Conservation (phyloP, 2,888 invertebrate genomes). For the Molorchus minor region DNA sequence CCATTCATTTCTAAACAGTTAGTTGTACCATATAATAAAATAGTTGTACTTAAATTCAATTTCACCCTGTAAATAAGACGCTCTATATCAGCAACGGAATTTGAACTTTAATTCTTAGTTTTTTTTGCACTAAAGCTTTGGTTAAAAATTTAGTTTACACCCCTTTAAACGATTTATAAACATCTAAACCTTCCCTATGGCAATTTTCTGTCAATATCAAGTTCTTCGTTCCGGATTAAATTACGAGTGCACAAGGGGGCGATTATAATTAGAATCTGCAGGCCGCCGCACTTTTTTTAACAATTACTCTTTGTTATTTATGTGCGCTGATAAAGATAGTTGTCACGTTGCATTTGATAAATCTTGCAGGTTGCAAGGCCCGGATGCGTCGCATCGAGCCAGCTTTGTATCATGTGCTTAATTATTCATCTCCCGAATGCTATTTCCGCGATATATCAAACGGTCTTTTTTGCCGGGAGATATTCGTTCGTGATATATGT, state of each 20-base stretch:
- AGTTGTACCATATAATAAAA: too few species aligned
- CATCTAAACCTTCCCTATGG: too few species aligned
- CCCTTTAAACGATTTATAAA: too few species aligned
- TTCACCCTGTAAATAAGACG: too few species aligned
- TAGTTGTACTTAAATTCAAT: too few species aligned
- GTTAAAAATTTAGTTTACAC: too few species aligned
- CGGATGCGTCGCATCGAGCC: constrained; percentile 18
- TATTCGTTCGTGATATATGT: constrained; percentile 29
- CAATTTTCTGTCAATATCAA: too few species aligned
- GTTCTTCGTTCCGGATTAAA: too few species aligned
- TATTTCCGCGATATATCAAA: constrained; percentile 41
- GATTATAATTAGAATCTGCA: constrained; percentile 13
- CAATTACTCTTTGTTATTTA: constrained; percentile 21
- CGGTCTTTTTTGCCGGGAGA: constrained; percentile 25
- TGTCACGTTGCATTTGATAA: constrained; percentile 26
- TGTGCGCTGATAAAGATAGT: constrained; percentile 22
- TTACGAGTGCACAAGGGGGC: constrained; percentile 12
- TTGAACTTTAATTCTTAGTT: too few species aligned
- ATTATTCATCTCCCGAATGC: constrained; percentile 42
- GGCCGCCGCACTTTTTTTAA: constrained; percentile 10
- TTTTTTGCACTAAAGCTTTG: too few species aligned
- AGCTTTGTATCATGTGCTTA: constrained; percentile 31
- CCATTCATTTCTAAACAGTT: too few species aligned
- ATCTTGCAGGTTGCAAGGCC: constrained; percentile 11
- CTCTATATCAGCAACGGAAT: too few species aligned